Base-by-base conservation (phyloP, 2,888 invertebrate genomes). In the Esperia sulphurella region DNA sequence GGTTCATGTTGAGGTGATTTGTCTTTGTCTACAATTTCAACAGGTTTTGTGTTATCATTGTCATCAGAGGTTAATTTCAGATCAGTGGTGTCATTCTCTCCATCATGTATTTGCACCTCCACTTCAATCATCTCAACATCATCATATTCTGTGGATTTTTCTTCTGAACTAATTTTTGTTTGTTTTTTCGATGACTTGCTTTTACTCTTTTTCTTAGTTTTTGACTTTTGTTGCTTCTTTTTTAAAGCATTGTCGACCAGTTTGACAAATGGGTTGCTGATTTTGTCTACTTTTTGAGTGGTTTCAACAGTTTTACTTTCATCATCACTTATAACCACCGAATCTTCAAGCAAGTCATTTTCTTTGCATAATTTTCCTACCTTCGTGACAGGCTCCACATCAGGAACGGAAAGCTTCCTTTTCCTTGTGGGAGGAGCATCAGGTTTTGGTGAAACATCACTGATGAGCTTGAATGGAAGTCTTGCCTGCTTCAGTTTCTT, bases 401-500 rank as follows among this genome's bases (percentile, higher is more conserved):
- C 74, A 13, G 82, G 64, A 1, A 74, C 71, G 8, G 89, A 87
- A 35, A 90, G 68, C 60, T 90, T 90, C 46, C 90, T 78, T 54
- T 90, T 90, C 49, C 90, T 79, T 21, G 82, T 65, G 37, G 62
- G 74, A 45, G 81, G 65, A 53, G 65, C 58, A 43, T 66, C 70
- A 40, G 79, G 64, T 47, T 71, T 71, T 21, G 87, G 77, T 35
- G 89, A 78, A 43, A 66, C 74, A 65, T 87, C 87, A 52, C 89
- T 83, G 46, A 91, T 71, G 54, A 91, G 64, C 78, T 91, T 92
- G 65, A 92, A 92, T 55, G 92, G 92, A 55, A 93, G 81, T 58
- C 92, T 87, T 55, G 92, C 92, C 73, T 93, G 93, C 56, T 90
- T 91, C 46, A 93, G 71, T 64, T 92, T 92, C 68, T 92, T 93